A percentile compares a stretch with the other conserved stretches of the same genome.
Evolutionary conservation across 1,140 invertebrate genomes (phyloP).

Genomic region (Nixonia krombeini): DNA sequence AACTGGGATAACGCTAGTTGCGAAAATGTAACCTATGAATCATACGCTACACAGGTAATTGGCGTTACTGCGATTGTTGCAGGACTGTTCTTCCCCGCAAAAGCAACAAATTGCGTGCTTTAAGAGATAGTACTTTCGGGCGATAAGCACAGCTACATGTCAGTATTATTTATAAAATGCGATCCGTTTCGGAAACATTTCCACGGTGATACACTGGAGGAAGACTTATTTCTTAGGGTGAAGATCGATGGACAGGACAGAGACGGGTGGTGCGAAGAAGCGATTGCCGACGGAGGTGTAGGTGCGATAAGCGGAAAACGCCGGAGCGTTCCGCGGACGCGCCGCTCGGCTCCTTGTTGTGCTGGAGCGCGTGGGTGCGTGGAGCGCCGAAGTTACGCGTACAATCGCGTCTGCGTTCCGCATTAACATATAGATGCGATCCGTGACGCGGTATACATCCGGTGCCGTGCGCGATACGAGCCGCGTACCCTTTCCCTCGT

Average conservation of each 20-base stretch:
- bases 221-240: neutral
- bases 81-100: too few species aligned
- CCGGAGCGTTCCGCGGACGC: neutral
- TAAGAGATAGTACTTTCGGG: too few species aligned
- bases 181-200: too few species aligned
- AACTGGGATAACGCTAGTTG: too few species aligned
- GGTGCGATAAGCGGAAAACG: neutral
- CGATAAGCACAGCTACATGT: too few species aligned
- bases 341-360: neutral
- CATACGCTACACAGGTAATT: too few species aligned
- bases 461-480: neutral
- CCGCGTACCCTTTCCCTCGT: neutral
- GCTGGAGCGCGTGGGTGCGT: constrained; percentile 7
- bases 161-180: too few species aligned
- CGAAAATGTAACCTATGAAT: too few species aligned
- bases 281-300: neutral
- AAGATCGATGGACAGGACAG: neutral
- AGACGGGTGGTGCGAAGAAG: neutral
- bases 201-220: too few species aligned
- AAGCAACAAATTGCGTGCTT: too few species aligned
- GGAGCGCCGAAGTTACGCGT: constrained; percentile 18
- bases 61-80: too few species aligned
- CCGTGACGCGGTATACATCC: constrained; percentile 51
- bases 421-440: constrained; percentile 66
- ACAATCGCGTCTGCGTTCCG: constrained; percentile 26